Evolutionary conservation across 1,140 invertebrate genomes (phyloP).

Genomic region (Microplitis demolitor): DNA sequence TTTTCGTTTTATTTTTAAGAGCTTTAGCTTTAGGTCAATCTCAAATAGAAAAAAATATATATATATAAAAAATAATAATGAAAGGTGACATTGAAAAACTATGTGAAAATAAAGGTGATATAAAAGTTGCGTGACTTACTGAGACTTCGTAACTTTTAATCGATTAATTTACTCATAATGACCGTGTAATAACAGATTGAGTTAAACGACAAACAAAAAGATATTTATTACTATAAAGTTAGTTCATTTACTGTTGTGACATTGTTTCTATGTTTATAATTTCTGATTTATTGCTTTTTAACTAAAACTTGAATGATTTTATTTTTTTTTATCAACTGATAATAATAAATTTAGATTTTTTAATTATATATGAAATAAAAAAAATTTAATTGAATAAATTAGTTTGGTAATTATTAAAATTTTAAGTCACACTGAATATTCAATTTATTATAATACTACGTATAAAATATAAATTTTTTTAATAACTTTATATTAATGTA

Average conservation of each 20-base stretch:
- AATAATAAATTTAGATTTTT: too few species aligned
- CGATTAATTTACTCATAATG: neutral
- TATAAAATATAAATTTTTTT: too few species aligned
- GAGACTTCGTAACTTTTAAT: constrained; percentile 5
- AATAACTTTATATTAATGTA: too few species aligned
- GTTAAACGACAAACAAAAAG: neutral
- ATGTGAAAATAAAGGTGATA: neutral
- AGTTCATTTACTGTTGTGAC: neutral
- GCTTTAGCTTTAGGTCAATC: neutral
- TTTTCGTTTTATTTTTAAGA: neutral
- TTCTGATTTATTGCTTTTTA: too few species aligned
- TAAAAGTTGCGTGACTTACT: constrained; percentile 15
- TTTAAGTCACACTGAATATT: too few species aligned
- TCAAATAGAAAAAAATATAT: neutral
- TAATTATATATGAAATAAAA: too few species aligned
- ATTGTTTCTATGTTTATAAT: too few species aligned
- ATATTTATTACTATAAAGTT: neutral
- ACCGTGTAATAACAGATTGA: constrained; percentile 2
- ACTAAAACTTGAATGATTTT: too few species aligned
- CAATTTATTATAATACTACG: too few species aligned
- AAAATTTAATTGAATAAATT: too few species aligned
- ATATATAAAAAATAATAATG: neutral
- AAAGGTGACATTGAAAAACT: constrained; percentile 7
- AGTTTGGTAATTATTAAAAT: too few species aligned
- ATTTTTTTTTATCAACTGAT: too few species aligned